Evolutionary conservation across 2,888 invertebrate species (phyloP).

Genomic region (Agrotis puta): DNA sequence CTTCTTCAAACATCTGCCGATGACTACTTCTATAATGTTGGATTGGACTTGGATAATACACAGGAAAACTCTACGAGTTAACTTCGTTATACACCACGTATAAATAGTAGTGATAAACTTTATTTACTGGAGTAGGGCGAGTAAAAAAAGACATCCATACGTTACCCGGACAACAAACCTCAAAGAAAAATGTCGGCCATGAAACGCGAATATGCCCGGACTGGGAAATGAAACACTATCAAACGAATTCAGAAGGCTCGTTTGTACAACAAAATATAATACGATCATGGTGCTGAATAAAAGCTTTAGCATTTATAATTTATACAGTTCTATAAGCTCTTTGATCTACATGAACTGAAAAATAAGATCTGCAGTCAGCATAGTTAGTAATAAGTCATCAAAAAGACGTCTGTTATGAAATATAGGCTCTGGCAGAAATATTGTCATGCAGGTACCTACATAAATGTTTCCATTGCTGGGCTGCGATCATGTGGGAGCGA

Average conservation of each 20-base stretch:
- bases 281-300: not conserved
- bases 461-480: too few species aligned
- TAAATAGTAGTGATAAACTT: constrained; percentile 36
- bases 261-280: not conserved
- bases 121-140: constrained; percentile 37
- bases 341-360: too few species aligned
- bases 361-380: too few species aligned
- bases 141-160: constrained; percentile 52
- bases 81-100: constrained; percentile 3
- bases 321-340: too few species aligned
- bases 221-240: constrained; percentile 10
- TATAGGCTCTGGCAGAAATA: too few species aligned
- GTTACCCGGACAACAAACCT: constrained; percentile 60
- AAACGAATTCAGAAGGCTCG: constrained; percentile 26
- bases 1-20: not conserved
- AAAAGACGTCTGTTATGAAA: too few species aligned
- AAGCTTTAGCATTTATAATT: too few species aligned
- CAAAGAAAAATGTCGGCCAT: constrained; percentile 55
- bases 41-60: not conserved
- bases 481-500: too few species aligned
- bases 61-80: not conserved
- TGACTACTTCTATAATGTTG: too few species aligned
- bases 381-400: too few species aligned
- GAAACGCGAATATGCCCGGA: constrained; percentile 45
- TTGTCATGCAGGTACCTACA: too few species aligned